Percentiles rank a stretch among this genome's conserved stretches.
Evolutionary conservation across 2,797 vertebrate genomes (phyloP).

Genomic region (Scyliorhinus canicula): DNA sequence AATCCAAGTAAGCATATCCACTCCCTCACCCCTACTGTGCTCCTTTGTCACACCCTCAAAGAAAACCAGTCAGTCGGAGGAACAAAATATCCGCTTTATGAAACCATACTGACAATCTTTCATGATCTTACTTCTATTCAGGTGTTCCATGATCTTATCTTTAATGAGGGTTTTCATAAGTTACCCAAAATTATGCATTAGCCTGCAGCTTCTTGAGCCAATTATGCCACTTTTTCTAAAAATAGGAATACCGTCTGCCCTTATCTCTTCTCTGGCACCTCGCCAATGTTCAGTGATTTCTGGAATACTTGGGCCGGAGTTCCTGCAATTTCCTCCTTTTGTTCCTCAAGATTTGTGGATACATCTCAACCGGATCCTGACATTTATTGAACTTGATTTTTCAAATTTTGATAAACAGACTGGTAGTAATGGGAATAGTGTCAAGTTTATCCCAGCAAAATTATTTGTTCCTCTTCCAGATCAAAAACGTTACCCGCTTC

Average conservation of each 20-base stretch:
- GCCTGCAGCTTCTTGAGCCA: background rate
- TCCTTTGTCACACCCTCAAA: background rate
- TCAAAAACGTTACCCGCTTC: background rate
- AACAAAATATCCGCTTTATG: background rate
- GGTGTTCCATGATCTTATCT: background rate
- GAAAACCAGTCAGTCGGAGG: background rate
- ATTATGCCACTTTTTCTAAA: background rate
- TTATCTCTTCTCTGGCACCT: background rate
- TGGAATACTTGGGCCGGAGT: background rate
- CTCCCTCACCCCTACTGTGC: background rate
- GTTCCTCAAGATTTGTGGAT: background rate
- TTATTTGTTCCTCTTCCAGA: background rate
- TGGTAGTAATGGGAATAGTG: background rate
- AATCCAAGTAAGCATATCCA: background rate
- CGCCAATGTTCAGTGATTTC: background rate
- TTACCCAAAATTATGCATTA: background rate
- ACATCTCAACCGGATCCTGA: background rate
- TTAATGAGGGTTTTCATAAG: background rate
- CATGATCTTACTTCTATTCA: background rate
- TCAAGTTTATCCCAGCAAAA: background rate
- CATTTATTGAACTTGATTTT: background rate
- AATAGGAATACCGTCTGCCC: background rate
- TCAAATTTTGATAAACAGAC: background rate
- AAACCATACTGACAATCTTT: background rate
- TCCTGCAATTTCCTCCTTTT: background rate